Evolutionary conservation across 2,113 vertebrate species (phyloP), one percentile per base, ranked within the genome.

Genomic region (Chauna torquata): DNA sequence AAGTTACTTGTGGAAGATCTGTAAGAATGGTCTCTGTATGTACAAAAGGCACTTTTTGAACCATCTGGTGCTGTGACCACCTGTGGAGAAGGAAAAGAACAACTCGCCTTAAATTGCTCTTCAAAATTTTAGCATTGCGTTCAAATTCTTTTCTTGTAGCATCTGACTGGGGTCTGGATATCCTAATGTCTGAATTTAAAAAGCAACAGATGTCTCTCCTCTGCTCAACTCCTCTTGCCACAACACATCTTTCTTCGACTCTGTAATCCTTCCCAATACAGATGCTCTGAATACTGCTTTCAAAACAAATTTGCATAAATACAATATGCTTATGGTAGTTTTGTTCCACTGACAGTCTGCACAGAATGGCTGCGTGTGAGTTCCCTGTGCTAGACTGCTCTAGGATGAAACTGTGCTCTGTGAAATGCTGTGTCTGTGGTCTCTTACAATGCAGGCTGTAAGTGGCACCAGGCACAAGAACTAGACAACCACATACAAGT

Each of bases 41-140:
- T 49, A 72, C 77, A 88, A 88, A 90, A 91, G 45, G 86, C 54
- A 91, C 86, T 66, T 83, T 95, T 74, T 74, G 92, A 88, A 77
- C 54, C 12, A 55, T 68, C 52, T 86, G 34, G 64, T 77, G 68
- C 86, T 92, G 45, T 91, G 86, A 94, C 64, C 83, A 94, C 64
- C 83, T 88, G 72, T 81, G 50, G 52, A 85, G 49, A 82, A 77
- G 11, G 45, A 68, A 78, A 77, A 83, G 79, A 83, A 57, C 66
- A 82, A 32, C 27, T 85, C 42, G 50, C 38, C 38, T 75, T 75
- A 89, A 91, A 78, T 47, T 17, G 70, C 13, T 5, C 30, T 80
- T 77, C 45, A 80, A 65, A 86, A 86, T 62, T 61, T 34, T 12
- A 91, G 36, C 3, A 4, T 17, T 0, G 0, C 79, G 34, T 92